Evolutionary conservation across 2,113 vertebrate genomes (phyloP).

Genomic region (Engystomops pustulosus): DNA sequence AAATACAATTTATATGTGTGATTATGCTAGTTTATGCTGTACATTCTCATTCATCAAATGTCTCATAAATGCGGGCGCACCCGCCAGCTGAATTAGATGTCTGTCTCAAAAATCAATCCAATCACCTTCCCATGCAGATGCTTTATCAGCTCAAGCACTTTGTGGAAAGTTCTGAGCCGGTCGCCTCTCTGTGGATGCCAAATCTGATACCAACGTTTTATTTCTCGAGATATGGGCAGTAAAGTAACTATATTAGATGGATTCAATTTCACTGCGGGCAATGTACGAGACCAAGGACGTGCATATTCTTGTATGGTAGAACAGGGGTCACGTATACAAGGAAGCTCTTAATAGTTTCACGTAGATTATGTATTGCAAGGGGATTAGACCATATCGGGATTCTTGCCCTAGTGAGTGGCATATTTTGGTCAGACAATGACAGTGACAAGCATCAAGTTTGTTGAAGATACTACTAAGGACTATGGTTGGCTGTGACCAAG

Average conservation of each 20-base stretch:
- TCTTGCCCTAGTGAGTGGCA: too few species aligned
- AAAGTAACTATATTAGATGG: not conserved
- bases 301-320: too few species aligned
- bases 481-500: too few species aligned
- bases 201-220: not conserved
- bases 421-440: too few species aligned
- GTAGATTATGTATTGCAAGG: too few species aligned
- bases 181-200: not conserved
- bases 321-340: not conserved
- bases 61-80: constrained; percentile 38
- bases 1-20: constrained; percentile 49
- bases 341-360: not conserved
- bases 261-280: not conserved
- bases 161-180: constrained; percentile 3
- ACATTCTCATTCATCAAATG: constrained; percentile 50
- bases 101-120: constrained; percentile 45
- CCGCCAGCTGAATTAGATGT: constrained; percentile 38
- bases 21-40: constrained; percentile 40
- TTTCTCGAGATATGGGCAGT: not conserved
- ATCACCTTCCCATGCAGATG: constrained; percentile 41
- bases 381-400: too few species aligned
- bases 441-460: too few species aligned
- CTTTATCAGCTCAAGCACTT: constrained; percentile 29
- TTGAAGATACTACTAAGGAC: too few species aligned
- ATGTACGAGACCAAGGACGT: too few species aligned